These are phyloP conservation scores for Lampropteryx suffumata DNA, from an alignment of 2,888 invertebrate genomes.

Conservation along the genomic window DNA sequence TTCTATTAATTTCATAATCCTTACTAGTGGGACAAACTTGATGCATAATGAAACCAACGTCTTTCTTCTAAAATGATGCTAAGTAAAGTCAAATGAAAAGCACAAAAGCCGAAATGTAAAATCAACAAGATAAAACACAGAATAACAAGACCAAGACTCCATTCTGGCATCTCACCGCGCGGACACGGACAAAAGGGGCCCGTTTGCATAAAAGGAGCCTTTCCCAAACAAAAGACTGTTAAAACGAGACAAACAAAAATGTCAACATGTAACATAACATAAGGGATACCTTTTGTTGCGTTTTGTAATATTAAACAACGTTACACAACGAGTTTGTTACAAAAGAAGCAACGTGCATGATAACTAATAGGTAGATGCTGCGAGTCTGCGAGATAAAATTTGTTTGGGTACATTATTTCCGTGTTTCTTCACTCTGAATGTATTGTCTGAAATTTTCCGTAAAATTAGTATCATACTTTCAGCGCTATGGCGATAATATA, in stretches of 20 bases:
- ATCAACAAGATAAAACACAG: constrained; percentile 8
- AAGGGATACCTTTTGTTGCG: constrained; percentile 37
- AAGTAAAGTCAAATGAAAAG: neutral
- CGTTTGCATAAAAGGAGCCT: constrained; percentile 58
- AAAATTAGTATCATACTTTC: no score
- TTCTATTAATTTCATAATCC: no score
- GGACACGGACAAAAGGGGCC: constrained; percentile 44
- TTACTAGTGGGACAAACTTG: no score
- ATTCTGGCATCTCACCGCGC: constrained; percentile 17
- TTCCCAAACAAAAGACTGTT: constrained; percentile 64
- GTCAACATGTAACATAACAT: constrained; percentile 61
- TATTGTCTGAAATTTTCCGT: neutral
- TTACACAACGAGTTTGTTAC: constrained; percentile 21
- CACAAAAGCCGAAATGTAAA: neutral
- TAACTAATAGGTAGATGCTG: constrained; percentile 25
- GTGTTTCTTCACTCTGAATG: neutral
- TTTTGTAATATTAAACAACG: constrained; percentile 35
- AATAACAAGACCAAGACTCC: constrained; percentile 14
- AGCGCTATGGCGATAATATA: no score
- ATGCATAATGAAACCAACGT: no score
- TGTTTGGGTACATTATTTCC: constrained; percentile 1
- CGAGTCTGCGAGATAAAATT: constrained; percentile 1
- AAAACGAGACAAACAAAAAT: constrained; percentile 68
- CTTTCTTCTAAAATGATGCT: neutral
- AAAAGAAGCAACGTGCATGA: constrained; percentile 16